A percentile compares a stretch with the other conserved stretches of the same genome.
These are phyloP conservation scores for Tachysurus vachellii DNA, from an alignment of 2,113 vertebrate species.

Conservation along the genomic window DNA sequence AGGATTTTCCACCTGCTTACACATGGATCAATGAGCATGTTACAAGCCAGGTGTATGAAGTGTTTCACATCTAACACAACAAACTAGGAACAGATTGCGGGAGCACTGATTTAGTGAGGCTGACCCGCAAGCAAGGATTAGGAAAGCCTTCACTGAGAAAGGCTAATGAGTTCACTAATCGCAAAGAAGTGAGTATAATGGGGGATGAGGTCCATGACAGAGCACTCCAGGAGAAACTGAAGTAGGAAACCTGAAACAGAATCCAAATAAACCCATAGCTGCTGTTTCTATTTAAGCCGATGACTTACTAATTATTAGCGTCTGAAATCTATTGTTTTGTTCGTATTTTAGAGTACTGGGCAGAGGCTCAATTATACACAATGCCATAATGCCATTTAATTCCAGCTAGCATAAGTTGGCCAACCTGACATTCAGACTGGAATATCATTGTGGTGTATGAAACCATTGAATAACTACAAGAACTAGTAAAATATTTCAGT, in stretches of 20 bases:
- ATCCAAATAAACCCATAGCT: neutral
- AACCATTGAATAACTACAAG: neutral
- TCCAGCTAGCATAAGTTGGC: neutral
- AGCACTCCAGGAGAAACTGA: neutral
- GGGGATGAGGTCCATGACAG: neutral
- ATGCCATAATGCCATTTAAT: neutral
- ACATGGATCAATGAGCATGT: neutral
- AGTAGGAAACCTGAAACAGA: neutral
- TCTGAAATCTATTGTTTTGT: neutral
- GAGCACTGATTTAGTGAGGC: neutral
- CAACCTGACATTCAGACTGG: neutral
- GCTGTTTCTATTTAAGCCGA: neutral
- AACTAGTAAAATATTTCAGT: neutral
- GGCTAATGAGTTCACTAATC: neutral
- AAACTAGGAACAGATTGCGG: neutral
- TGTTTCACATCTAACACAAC: neutral
- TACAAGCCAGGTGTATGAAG: neutral
- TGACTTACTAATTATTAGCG: neutral
- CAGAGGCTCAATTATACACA: neutral
- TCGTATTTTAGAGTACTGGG: neutral
- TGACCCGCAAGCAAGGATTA: neutral
- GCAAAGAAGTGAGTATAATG: neutral
- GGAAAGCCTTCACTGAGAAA: neutral
- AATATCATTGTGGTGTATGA: neutral
- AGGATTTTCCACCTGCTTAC: neutral